These are phyloP conservation scores for Phalloptychus januarius DNA, from an alignment of 2,797 vertebrate genomes.

Conservation along the genomic window DNA sequence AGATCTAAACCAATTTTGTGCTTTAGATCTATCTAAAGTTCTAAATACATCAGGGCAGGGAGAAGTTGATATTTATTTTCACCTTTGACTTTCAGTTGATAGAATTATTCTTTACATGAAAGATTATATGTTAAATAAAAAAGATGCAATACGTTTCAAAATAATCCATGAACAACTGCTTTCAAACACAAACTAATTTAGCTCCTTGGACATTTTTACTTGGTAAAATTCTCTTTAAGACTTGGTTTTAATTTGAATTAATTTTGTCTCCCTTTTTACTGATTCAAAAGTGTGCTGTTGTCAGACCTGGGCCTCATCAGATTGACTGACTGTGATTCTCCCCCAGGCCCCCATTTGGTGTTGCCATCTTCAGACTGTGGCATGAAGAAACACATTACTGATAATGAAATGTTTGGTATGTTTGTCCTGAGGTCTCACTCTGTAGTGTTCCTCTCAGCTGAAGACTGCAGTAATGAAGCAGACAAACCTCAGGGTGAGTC, in stretches of 20 bases:
- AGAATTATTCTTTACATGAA: neutral
- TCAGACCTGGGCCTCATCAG: neutral
- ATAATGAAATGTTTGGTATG: neutral
- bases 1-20: no score
- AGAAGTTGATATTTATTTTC: neutral
- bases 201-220: neutral
- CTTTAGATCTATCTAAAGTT: neutral
- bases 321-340: neutral
- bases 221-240: neutral
- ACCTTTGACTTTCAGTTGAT: neutral
- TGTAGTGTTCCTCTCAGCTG: constrained; percentile 23
- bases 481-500: neutral
- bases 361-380: neutral
- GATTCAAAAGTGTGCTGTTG: neutral
- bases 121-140: neutral
- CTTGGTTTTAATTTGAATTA: neutral
- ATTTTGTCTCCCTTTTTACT: neutral
- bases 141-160: neutral
- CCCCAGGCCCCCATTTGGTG: no score
- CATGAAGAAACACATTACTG: neutral
- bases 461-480: constrained; percentile 40
- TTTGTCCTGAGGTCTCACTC: no score
- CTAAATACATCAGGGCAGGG: neutral
- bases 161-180: neutral
- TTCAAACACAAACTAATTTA: neutral